These are phyloP conservation scores for Clitarchus hookeri DNA, from an alignment of 2,888 invertebrate genomes.

Conservation along the genomic window DNA sequence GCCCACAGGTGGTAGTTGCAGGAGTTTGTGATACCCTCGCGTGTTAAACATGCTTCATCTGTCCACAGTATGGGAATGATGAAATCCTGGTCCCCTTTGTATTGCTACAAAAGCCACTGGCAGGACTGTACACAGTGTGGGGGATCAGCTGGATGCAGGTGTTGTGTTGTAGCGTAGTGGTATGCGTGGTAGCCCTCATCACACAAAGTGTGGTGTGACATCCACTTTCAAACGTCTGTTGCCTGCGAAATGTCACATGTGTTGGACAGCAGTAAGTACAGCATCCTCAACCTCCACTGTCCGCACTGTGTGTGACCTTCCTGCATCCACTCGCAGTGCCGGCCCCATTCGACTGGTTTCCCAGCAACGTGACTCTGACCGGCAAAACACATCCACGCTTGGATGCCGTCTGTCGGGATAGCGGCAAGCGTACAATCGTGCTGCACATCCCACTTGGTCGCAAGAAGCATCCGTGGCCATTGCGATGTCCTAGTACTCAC, in stretches of 20 bases:
- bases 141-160: not conserved
- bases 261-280: constrained; percentile 11
- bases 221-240: not conserved
- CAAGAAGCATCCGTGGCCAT: too few relatives aligned
- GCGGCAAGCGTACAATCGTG: too few relatives aligned
- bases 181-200: not conserved
- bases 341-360: not conserved
- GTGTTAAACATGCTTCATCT: not conserved
- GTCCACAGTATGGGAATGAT: not conserved
- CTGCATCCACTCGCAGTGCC: not conserved
- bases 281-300: constrained; percentile 7
- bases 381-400: too few relatives aligned
- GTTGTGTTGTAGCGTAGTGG: not conserved
- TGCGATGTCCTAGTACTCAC: too few relatives aligned
- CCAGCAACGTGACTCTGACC: not conserved
- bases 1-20: not conserved
- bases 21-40: not conserved
- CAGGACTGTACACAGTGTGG: not conserved
- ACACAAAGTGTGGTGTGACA: not conserved
- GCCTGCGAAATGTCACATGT: not conserved
- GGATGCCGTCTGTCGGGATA: too few relatives aligned
- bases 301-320: not conserved
- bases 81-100: not conserved
- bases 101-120: not conserved
- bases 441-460: too few relatives aligned